Evolutionary conservation across 2,113 vertebrate species (phyloP).

Genomic region (Gadus chalcogrammus): DNA sequence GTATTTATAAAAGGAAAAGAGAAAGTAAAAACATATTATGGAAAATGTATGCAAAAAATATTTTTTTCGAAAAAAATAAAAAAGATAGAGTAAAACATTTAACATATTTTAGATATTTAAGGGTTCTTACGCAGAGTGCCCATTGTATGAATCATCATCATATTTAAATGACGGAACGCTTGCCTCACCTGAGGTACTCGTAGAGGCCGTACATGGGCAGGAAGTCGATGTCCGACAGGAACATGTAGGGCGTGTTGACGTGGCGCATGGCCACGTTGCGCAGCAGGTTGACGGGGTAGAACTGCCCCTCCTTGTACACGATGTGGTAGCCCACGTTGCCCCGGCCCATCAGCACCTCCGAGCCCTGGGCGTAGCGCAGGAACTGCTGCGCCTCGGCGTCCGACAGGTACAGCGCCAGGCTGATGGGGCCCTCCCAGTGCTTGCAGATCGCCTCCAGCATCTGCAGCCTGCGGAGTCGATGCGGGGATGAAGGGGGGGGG

Average conservation of each 20-base stretch:
- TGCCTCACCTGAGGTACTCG: constrained; percentile 93
- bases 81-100: too few species aligned
- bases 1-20: background rate
- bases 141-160: too few species aligned
- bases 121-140: too few species aligned
- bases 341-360: constrained; percentile 92
- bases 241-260: constrained; percentile 95
- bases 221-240: constrained; percentile 98
- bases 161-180: rapidly evolving
- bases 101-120: too few species aligned
- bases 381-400: constrained; percentile 98
- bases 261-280: constrained; percentile 97
- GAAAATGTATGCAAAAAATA: too few species aligned
- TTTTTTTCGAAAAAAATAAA: too few species aligned
- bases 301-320: constrained; percentile 98
- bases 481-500: background rate
- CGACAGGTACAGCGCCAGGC: constrained; percentile 94
- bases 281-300: constrained; percentile 96
- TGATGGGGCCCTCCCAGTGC: constrained; percentile 98
- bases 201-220: constrained; percentile 99
- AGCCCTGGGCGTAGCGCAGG: constrained; percentile 97
- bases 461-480: constrained; percentile 80
- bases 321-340: constrained; percentile 96
- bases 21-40: background rate
- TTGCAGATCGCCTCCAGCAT: constrained; percentile 99